Evolutionary conservation across 2,888 invertebrate genomes (phyloP).

Genomic region (Autographa pulchrina): DNA sequence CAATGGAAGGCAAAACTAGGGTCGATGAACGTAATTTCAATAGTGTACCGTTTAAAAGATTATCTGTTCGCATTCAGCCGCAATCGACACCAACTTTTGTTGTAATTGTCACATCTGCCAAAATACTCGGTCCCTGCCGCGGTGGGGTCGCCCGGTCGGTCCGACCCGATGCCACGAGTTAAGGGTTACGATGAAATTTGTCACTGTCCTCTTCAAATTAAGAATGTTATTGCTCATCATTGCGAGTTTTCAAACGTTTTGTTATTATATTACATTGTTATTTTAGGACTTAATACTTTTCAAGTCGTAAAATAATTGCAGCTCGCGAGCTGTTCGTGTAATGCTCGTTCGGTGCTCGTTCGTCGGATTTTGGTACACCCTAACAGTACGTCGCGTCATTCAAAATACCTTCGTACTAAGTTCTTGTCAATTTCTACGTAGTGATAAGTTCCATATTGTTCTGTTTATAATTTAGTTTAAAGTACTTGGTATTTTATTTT

Average conservation of each 20-base stretch:
- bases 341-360: too few relatives aligned
- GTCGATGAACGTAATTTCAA: conserved; percentile 67
- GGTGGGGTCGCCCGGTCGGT: conserved; percentile 37
- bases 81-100: conserved; percentile 84
- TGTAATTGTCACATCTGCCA: conserved; percentile 87
- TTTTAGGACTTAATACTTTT: too few relatives aligned
- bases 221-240: conserved; percentile 48
- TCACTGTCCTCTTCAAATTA: conserved; percentile 57
- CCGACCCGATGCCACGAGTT: conserved; percentile 53
- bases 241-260: conserved; percentile 30
- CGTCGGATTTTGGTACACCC: too few relatives aligned
- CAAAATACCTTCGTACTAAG: too few relatives aligned
- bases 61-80: conserved; percentile 81
- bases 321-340: too few relatives aligned
- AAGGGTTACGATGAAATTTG: conserved; percentile 61
- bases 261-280: background rate
- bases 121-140: conserved; percentile 63
- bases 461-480: too few relatives aligned
- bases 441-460: too few relatives aligned
- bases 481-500: too few relatives aligned
- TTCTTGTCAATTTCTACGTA: too few relatives aligned
- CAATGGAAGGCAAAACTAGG: conserved; percentile 55
- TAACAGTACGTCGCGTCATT: too few relatives aligned
- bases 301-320: too few relatives aligned
- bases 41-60: conserved; percentile 75